These are phyloP conservation scores for Mesochorus sp. DNA, from an alignment of 2,888 invertebrate species.

Conservation along the genomic window DNA sequence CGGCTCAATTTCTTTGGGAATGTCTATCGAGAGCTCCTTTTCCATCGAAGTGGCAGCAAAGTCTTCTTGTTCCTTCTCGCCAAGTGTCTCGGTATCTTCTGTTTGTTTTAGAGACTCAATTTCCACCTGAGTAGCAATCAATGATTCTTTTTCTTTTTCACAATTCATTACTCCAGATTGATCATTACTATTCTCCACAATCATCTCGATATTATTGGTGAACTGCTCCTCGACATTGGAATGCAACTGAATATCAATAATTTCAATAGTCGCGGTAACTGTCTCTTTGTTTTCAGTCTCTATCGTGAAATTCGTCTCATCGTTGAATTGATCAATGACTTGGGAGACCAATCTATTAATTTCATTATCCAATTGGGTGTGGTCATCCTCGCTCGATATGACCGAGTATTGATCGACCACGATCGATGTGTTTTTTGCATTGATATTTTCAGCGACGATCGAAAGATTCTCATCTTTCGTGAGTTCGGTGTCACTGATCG, in stretches of 20 bases:
- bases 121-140: not conserved
- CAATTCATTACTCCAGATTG: not conserved
- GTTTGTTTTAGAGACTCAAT: not conserved
- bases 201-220: not conserved
- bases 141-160: not conserved
- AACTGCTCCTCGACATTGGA: not conserved
- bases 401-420: not conserved
- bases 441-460: not conserved
- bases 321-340: not conserved
- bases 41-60: not conserved
- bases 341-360: not conserved
- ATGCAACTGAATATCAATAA: not conserved
- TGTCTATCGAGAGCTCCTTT: not conserved
- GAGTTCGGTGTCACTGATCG: not conserved
- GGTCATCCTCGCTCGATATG: not conserved
- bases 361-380: not conserved
- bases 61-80: not conserved
- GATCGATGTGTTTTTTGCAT: not conserved
- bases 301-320: not conserved
- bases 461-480: not conserved
- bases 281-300: not conserved
- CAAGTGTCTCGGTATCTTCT: not conserved
- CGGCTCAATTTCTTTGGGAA: not conserved
- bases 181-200: not conserved
- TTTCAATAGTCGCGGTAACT: not conserved